phyloP scores from a whole-genome alignment of 2,113 vertebrate species.

The Herpetotheres cachinnans region DNA sequence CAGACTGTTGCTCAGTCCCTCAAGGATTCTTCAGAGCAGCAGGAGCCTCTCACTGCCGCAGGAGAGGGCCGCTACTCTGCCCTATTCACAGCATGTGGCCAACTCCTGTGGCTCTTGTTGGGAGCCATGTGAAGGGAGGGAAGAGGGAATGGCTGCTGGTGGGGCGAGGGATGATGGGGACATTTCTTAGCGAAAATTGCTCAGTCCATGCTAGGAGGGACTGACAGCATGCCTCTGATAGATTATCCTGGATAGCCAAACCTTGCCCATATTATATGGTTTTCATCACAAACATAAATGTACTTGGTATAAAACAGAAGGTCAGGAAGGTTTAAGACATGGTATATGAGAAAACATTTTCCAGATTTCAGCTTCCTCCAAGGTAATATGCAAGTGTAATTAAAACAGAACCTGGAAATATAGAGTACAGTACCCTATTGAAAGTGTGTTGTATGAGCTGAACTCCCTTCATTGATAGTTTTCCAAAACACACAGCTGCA shows the following conservation, averaged over 20 bases:
- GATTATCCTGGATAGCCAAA: background rate
- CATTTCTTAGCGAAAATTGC: background rate
- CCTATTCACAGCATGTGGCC: background rate
- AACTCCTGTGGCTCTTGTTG: background rate
- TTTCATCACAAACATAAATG: constrained; percentile 65
- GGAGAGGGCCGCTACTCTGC: background rate
- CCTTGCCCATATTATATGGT: constrained; percentile 12
- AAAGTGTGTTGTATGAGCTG: constrained; percentile 71
- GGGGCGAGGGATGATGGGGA: background rate
- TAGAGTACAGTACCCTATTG: constrained; percentile 73
- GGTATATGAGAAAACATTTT: constrained; percentile 72
- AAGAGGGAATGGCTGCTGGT: background rate
- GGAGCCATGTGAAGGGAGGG: background rate
- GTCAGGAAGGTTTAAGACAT: constrained; percentile 64
- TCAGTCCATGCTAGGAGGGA: background rate
- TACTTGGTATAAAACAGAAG: constrained; percentile 66
- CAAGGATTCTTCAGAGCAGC: background rate
- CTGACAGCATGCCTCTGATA: background rate
- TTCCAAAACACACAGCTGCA: constrained; percentile 77
- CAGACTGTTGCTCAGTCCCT: background rate
- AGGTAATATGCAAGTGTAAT: constrained; percentile 72
- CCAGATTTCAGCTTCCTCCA: constrained; percentile 70
- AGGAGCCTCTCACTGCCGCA: background rate
- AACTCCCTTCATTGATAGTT: constrained; percentile 73
- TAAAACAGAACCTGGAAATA: constrained; percentile 74